phyloP scores from a whole-genome alignment of 2,113 vertebrate genomes.

The Dicerorhinus sumatrensis region DNA sequence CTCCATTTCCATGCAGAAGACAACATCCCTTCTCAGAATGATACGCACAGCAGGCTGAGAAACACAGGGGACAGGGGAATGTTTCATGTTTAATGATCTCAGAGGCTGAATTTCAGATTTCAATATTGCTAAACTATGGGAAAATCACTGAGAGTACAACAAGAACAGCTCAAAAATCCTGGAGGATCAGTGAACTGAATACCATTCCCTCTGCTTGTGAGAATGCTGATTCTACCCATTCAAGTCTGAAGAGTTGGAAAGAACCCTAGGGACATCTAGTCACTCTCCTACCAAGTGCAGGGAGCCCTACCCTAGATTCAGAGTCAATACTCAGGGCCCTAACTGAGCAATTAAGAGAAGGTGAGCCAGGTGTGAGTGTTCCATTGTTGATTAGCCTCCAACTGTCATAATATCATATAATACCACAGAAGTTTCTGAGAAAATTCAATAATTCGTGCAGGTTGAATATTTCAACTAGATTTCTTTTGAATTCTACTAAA shows the following conservation, averaged over 20 bases:
- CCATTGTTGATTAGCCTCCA: accelerated
- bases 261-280: not conserved
- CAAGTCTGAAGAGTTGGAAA: not conserved
- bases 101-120: not conserved
- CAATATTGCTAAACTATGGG: not conserved
- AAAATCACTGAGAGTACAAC: not conserved
- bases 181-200: accelerated
- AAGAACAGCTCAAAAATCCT: accelerated
- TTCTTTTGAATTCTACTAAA: not conserved
- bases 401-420: accelerated
- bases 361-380: accelerated
- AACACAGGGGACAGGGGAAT: not conserved
- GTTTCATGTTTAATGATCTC: too few species aligned
- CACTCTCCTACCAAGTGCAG: not conserved
- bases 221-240: accelerated
- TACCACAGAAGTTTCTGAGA: not conserved
- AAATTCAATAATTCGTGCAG: not conserved
- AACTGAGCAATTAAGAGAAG: not conserved
- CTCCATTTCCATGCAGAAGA: not conserved
- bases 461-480: not conserved
- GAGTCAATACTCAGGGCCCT: too few species aligned
- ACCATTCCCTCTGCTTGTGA: not conserved
- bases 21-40: not conserved
- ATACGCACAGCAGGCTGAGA: not conserved
- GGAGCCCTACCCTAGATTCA: not conserved